Conservation (phyloP, 2,797 vertebrate genomes). For the Molothrus ater region DNA sequence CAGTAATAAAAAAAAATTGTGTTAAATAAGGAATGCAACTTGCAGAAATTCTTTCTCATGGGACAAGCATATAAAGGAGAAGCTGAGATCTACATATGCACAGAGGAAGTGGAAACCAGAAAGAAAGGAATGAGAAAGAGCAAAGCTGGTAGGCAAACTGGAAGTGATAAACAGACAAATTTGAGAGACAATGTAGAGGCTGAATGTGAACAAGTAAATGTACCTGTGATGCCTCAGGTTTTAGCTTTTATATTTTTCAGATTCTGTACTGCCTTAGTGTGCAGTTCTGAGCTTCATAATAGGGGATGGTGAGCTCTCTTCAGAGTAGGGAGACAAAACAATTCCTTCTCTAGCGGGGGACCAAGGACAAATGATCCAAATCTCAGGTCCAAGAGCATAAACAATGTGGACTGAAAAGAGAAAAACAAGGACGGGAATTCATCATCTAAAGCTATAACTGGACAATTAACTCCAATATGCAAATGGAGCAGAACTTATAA, state of each 20-base stretch:
- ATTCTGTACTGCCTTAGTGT: not conserved
- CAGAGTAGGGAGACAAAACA: not conserved
- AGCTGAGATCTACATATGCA: not conserved
- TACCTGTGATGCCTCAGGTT: not conserved
- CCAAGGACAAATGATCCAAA: not conserved
- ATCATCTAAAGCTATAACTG: not conserved
- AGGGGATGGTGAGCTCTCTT: not conserved
- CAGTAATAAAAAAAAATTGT: not conserved
- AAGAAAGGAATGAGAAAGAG: not conserved
- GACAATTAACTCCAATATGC: not conserved
- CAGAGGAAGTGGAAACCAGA: constrained; percentile 1
- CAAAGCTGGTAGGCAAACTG: not conserved
- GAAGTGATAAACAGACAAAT: not conserved
- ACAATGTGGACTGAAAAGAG: not conserved
- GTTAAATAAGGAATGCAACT: not conserved
- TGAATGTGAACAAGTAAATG: not conserved
- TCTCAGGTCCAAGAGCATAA: not conserved
- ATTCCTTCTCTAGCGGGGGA: not conserved
- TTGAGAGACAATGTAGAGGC: not conserved
- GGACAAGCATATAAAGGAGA: not conserved
- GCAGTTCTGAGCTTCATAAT: not conserved
- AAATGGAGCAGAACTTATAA: not conserved
- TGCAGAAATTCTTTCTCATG: not conserved
- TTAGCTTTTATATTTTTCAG: not conserved
- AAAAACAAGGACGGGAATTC: not conserved